phyloP scores from a whole-genome alignment of 2,113 vertebrate species.

The Platichthys stellatus region DNA sequence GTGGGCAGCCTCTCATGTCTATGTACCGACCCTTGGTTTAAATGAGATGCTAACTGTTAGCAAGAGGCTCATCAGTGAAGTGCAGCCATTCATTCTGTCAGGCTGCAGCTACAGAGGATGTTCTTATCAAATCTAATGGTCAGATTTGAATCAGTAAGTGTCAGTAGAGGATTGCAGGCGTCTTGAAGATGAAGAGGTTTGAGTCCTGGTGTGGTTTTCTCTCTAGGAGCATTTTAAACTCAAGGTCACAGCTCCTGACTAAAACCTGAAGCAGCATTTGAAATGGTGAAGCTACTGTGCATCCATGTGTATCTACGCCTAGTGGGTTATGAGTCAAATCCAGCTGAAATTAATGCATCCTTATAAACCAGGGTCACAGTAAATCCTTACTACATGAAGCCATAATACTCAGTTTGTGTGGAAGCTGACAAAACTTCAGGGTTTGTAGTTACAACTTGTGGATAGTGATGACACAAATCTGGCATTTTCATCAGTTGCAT shows the following conservation, averaged over 20 bases:
- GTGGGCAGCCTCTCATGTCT: background rate
- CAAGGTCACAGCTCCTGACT: constrained; percentile 60
- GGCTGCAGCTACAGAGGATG: background rate
- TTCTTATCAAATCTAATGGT: background rate
- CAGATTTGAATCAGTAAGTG: no score
- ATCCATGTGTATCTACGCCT: background rate
- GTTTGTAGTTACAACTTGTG: no score
- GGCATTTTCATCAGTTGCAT: no score
- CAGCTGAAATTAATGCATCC: no score
- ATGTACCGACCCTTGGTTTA: no score
- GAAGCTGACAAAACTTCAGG: no score
- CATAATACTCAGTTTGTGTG: no score
- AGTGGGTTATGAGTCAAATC: background rate
- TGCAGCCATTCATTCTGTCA: background rate
- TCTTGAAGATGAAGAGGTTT: background rate
- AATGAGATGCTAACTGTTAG: background rate
- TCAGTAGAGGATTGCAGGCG: accelerated
- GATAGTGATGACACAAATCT: no score
- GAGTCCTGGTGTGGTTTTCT: background rate
- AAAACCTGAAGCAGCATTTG: no score
- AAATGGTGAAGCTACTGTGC: background rate
- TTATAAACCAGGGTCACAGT: no score
- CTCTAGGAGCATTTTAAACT: background rate
- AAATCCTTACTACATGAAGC: no score
- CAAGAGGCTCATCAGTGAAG: background rate